phyloP scores from a whole-genome alignment of 2,797 vertebrate genomes.

The Sebastes iracundus region DNA sequence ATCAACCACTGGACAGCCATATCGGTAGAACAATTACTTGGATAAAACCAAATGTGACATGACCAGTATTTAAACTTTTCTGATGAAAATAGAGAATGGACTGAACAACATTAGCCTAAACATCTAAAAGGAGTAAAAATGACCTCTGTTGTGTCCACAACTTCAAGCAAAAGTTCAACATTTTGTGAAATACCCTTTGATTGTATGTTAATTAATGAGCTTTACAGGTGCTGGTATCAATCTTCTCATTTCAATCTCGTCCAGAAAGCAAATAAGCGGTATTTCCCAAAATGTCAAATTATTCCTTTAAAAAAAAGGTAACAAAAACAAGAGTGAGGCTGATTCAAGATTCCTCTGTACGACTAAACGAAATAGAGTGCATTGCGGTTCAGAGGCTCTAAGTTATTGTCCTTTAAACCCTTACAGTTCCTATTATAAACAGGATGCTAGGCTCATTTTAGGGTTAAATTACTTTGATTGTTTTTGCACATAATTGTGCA shows the following conservation, averaged over 20 bases:
- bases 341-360: not conserved
- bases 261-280: not conserved
- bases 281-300: not conserved
- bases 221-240: not conserved
- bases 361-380: no score
- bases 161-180: not conserved
- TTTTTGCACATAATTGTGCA: constrained; percentile 66
- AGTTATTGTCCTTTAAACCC: not conserved
- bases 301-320: not conserved
- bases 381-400: not conserved
- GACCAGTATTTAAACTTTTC: not conserved
- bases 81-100: not conserved
- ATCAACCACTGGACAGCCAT: not conserved
- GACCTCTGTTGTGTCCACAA: not conserved
- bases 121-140: not conserved
- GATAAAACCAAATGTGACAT: constrained; percentile 1
- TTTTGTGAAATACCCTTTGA: not conserved
- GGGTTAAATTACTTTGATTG: not conserved
- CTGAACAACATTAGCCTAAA: not conserved
- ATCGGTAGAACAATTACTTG: not conserved
- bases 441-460: constrained; percentile 4
- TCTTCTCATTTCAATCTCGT: not conserved
- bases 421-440: not conserved
- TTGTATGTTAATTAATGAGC: not conserved
- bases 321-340: not conserved